Conservation (phyloP, 1,140 invertebrate genomes). For the Halesus radiatus region DNA sequence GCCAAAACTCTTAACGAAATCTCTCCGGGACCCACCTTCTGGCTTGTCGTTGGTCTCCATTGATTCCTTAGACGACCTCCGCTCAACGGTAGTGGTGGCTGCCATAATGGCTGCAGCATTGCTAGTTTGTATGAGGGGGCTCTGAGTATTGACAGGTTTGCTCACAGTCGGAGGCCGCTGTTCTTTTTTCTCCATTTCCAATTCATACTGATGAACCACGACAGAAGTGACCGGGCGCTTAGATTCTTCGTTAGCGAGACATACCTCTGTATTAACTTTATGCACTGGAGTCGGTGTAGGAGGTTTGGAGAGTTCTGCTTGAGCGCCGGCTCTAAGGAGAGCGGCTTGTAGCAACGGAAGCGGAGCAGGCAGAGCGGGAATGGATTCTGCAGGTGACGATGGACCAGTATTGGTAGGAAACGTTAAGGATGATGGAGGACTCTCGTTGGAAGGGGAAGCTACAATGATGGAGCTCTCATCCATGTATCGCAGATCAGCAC, state of each 20-base stretch:
- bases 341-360: conserved; percentile 67
- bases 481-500: conserved; percentile 88
- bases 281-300: conserved; percentile 69
- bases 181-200: neutral
- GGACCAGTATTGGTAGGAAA: conserved; percentile 71
- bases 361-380: conserved; percentile 63
- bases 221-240: conserved; percentile 73
- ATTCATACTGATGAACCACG: conserved; percentile 61
- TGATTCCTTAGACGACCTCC: conserved; percentile 53
- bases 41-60: conserved; percentile 45
- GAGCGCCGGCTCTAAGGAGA: conserved; percentile 76
- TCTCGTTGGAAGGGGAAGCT: conserved; percentile 81
- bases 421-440: conserved; percentile 78
- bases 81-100: conserved; percentile 59
- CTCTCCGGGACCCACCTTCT: conserved; percentile 71
- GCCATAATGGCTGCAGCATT: conserved; percentile 59
- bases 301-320: conserved; percentile 65
- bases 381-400: conserved; percentile 69
- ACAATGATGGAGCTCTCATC: conserved; percentile 90
- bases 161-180: conserved; percentile 22
- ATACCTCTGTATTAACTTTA: conserved; percentile 80
- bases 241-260: conserved; percentile 70
- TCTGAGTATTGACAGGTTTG: conserved; percentile 55
- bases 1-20: conserved; percentile 87
- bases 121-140: conserved; percentile 58